Base-by-base conservation (phyloP, 92 coral and sea anemone genomes). In the Siderastrea siderea region DNA sequence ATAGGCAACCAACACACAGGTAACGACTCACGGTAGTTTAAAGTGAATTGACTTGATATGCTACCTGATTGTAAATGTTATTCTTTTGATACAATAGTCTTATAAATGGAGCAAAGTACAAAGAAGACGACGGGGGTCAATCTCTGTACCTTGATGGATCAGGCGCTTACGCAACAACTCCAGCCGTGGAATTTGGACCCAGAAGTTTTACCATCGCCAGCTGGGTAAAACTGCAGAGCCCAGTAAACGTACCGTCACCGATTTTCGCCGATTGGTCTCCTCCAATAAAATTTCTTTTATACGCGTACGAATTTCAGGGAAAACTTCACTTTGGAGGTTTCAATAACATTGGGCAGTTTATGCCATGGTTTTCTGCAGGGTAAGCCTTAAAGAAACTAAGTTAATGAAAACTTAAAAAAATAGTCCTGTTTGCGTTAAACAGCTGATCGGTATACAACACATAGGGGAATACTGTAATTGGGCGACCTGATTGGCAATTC, bases 201-300 rank as follows among this genome's bases (percentile, higher is more conserved):
- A 47, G 4, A 12, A 80, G 74, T 66, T 80, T 80, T 13, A 80
- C 84, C 48, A 80, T 80, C 74, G 48, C 75, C 64, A 48, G 73
- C 48, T 80, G 84, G 84, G 84, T 66, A 3, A 80, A 80, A 67
- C 63, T 79, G 1, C 61, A 48, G 51, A 64, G 48, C 38, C 61
- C 63, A 2, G 49, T 43, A 1, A 45, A 5, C 14, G 14, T 3
- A 16, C 5, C 13, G 3, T 45, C 38, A 47, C 16, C 55, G 3
- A 15, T 77, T 60, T 59, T n/a, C 69, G 9, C 73, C 14, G 73
- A 47, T 38, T 79, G 84, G 84, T 2, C 53, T 43, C 2, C 13
- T 50, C 49, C 10, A 6, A 6, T 48, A 12, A 17, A 49, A 51
- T 79, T 79, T 47, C 10, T 64, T n/a, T 4, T 79, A 19, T 1